Percentiles rank a stretch among this genome's conserved stretches.
These are phyloP conservation scores for Oryzaephilus surinamensis DNA, from an alignment of 1,140 invertebrate genomes.

Conservation along the genomic window DNA sequence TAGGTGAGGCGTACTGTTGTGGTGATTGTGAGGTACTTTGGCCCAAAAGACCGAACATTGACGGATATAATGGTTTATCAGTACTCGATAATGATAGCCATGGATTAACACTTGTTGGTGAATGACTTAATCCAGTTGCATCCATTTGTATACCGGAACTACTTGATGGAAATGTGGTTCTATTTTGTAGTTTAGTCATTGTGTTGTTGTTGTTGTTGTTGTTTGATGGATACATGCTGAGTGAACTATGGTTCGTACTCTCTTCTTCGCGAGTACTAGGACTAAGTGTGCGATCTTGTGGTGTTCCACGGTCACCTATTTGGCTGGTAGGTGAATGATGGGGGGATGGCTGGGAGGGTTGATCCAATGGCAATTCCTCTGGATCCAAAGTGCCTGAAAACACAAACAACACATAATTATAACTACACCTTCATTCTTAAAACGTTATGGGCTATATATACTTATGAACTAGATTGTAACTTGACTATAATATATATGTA, in stretches of 20 bases:
- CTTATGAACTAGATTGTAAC: too few relatives aligned
- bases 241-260: conserved; percentile 53
- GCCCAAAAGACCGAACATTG: conserved; percentile 42
- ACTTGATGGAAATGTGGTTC: conserved; percentile 27
- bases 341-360: conserved; percentile 22
- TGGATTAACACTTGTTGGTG: conserved; percentile 33
- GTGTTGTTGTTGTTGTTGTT: conserved; percentile 37
- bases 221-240: conserved; percentile 49
- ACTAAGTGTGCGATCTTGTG: conserved; percentile 36
- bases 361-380: conserved; percentile 62
- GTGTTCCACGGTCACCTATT: conserved; percentile 36
- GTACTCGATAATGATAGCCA: conserved; percentile 42
- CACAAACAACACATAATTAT: background rate
- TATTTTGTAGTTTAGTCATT: conserved; percentile 31
- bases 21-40: conserved; percentile 36
- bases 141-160: conserved; percentile 27
- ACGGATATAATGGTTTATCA: conserved; percentile 44
- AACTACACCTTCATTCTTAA: too few relatives aligned
- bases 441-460: too few relatives aligned
- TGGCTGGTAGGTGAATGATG: conserved; percentile 31
- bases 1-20: conserved; percentile 43
- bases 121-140: conserved; percentile 25
- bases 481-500: too few relatives aligned
- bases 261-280: conserved; percentile 59
- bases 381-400: conserved; percentile 64